phyloP scores from a whole-genome alignment of 2,797 vertebrate genomes.

The Phataginus tetradactyla region DNA sequence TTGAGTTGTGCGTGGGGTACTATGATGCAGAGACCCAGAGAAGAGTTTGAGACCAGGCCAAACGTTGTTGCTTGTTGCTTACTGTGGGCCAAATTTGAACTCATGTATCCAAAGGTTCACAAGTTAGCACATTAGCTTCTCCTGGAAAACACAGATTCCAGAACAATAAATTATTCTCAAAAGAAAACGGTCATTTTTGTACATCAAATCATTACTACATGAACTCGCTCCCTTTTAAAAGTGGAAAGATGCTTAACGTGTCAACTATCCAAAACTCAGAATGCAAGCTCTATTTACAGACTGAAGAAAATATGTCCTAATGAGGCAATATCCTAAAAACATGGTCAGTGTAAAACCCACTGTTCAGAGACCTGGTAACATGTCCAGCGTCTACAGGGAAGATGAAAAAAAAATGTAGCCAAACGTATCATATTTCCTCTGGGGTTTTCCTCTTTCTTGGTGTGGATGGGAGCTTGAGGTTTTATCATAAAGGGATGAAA shows the following conservation, averaged over 20 bases:
- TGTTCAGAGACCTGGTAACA: constrained; percentile 66
- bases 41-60: constrained; percentile 73
- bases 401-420: constrained; percentile 64
- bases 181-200: constrained; percentile 24
- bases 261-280: constrained; percentile 64
- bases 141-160: constrained; percentile 24
- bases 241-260: constrained; percentile 40
- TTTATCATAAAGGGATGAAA: constrained; percentile 82
- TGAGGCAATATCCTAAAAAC: constrained; percentile 77
- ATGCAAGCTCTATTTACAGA: constrained; percentile 67
- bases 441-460: constrained; percentile 72
- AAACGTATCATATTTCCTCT: constrained; percentile 72
- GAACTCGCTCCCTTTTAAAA: constrained; percentile 74
- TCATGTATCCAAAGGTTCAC: constrained; percentile 79
- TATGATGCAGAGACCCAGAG: constrained; percentile 77
- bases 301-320: constrained; percentile 74
- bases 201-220: constrained; percentile 21
- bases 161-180: constrained; percentile 55
- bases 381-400: constrained; percentile 74
- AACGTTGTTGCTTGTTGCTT: constrained; percentile 75
- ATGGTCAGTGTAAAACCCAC: constrained; percentile 65
- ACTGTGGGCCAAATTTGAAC: constrained; percentile 70
- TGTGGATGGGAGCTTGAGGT: constrained; percentile 75
- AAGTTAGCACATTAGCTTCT: constrained; percentile 71
- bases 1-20: constrained; percentile 60